A percentile compares a stretch with the other conserved stretches of the same genome.
Conservation (phyloP, 2,113 vertebrate species). For the Ceratotherium simum region DNA sequence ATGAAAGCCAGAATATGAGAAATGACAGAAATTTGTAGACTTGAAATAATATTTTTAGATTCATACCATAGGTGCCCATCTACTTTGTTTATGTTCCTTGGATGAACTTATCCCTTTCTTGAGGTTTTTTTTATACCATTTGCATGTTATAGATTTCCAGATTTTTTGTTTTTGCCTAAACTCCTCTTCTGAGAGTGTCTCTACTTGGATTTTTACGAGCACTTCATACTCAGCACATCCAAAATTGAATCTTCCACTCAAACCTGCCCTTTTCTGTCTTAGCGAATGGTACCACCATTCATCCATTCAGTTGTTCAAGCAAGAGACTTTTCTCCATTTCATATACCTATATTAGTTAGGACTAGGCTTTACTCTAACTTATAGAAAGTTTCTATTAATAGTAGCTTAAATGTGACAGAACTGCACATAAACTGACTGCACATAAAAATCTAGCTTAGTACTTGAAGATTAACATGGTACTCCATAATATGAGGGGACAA, state of each 20-base stretch:
- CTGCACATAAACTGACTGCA: not conserved
- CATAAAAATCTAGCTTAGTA: not conserved
- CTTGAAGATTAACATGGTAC: not conserved
- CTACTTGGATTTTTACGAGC: not conserved
- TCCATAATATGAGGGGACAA: not conserved
- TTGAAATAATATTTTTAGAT: not conserved
- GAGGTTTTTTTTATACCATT: not conserved
- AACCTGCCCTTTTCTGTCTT: not conserved
- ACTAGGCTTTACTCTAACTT: not conserved
- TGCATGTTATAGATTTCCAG: not conserved
- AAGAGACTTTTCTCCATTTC: not conserved
- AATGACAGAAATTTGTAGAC: not conserved
- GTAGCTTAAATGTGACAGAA: not conserved
- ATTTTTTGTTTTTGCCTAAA: constrained; percentile 26
- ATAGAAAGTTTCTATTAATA: not conserved
- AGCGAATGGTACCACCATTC: not conserved
- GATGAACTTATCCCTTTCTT: not conserved
- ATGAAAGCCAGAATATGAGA: not conserved
- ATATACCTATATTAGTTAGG: not conserved
- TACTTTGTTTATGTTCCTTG: not conserved
- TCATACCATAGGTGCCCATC: not conserved
- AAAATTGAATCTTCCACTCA: not conserved
- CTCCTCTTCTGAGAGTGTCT: not conserved
- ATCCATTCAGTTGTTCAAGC: not conserved
- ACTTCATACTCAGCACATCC: not conserved